These are phyloP conservation scores for Todus mexicanus DNA, from an alignment of 2,797 vertebrate species.

Conservation along the genomic window DNA sequence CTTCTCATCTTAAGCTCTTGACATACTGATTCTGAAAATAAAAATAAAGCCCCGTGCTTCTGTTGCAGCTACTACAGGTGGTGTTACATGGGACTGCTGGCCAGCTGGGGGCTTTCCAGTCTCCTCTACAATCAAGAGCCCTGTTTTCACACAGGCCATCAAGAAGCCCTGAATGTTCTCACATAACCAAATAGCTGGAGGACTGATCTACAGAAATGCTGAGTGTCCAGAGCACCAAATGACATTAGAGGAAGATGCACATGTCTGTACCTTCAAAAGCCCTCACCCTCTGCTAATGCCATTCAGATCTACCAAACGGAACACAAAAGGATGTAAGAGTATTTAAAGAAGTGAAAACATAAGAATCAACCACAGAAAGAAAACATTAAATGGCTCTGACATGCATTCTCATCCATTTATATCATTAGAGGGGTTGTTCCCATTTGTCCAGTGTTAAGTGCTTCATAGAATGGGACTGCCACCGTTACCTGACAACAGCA, in stretches of 20 bases:
- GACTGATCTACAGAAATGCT: neutral
- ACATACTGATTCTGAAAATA: neutral
- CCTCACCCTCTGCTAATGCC: neutral
- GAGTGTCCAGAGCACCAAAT: neutral
- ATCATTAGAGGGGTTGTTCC: neutral
- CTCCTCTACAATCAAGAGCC: neutral
- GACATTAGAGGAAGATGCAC: neutral
- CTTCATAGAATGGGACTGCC: neutral
- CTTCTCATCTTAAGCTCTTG: neutral
- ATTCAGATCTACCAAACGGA: neutral
- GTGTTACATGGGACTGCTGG: neutral
- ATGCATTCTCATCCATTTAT: neutral
- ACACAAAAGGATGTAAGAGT: neutral
- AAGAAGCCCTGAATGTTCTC: neutral
- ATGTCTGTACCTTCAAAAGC: neutral
- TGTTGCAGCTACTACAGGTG: neutral
- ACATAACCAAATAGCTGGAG: neutral
- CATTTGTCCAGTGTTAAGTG: neutral
- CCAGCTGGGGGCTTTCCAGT: neutral
- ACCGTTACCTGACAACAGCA: neutral
- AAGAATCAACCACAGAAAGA: neutral
- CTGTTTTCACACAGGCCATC: neutral
- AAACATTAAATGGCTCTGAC: neutral
- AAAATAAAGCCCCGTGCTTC: neutral
- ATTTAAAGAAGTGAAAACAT: neutral